Evolutionary conservation across 2,113 vertebrate genomes (phyloP).

Genomic region (Pipa parva): DNA sequence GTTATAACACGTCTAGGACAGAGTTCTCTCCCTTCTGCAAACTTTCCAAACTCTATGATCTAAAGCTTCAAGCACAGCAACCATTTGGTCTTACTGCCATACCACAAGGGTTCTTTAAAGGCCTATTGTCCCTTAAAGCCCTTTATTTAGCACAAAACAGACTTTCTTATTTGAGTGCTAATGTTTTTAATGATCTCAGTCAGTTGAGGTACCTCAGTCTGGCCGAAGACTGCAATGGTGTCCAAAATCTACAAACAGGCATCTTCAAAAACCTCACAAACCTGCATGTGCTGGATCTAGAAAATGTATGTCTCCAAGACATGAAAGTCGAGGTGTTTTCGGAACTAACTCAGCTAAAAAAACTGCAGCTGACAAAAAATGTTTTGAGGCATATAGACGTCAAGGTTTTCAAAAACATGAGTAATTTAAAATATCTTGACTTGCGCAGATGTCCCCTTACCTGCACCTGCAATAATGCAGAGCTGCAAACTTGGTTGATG

Average conservation of each 20-base stretch:
- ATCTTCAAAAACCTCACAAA: conserved; percentile 71
- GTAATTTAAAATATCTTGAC: conserved; percentile 69
- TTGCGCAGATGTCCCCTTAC: conserved; percentile 69
- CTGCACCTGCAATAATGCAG: conserved; percentile 66
- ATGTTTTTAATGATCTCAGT: conserved; percentile 69
- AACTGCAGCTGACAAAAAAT: conserved; percentile 66
- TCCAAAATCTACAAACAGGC: conserved; percentile 59
- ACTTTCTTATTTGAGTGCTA: conserved; percentile 49
- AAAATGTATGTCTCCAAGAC: conserved; percentile 67
- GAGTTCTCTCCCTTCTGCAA: conserved; percentile 60
- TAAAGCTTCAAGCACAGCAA: conserved; percentile 45
- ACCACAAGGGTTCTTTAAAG: conserved; percentile 43
- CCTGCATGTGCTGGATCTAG: conserved; percentile 59
- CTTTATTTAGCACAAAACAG: conserved; percentile 66
- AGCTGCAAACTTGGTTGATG: conserved; percentile 46
- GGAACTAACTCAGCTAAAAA: conserved; percentile 63
- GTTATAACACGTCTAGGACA: conserved; percentile 45
- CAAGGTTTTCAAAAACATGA: conserved; percentile 53
- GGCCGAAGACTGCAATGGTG: conserved; percentile 58
- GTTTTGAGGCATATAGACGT: conserved; percentile 60
- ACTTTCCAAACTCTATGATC: conserved; percentile 49
- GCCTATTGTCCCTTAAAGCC: conserved; percentile 43
- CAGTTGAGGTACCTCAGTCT: conserved; percentile 61
- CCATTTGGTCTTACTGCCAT: conserved; percentile 47
- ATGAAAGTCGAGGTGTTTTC: conserved; percentile 69